phyloP scores from a whole-genome alignment of 2,888 invertebrate species.

The Leptothorax acervorum region DNA sequence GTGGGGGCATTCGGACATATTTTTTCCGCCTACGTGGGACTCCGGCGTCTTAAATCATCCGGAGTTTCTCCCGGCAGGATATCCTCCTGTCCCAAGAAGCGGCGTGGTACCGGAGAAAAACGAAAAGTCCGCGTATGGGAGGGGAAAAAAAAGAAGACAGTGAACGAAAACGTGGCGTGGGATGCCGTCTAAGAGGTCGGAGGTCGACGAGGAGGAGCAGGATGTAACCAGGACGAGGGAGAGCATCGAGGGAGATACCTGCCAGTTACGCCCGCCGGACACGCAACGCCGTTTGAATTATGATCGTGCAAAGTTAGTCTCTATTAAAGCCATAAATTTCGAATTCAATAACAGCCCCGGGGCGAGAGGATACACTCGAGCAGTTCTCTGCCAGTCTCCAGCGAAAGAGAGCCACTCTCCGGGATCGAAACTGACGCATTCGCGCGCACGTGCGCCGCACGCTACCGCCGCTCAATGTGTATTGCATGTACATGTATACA shows the following conservation, averaged over 20 bases:
- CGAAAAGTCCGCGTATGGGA: neutral
- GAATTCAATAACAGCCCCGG: conserved; percentile 82
- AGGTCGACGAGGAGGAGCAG: conserved; percentile 31
- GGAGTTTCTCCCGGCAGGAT: conserved; percentile 56
- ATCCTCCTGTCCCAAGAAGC: conserved; percentile 56
- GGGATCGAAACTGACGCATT: conserved; percentile 35
- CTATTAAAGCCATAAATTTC: conserved; percentile 85
- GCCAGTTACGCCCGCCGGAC: conserved; percentile 76
- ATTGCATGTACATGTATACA: conserved; percentile 8
- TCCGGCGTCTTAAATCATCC: conserved; percentile 68
- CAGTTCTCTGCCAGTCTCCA: conserved; percentile 47
- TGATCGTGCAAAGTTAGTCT: conserved; percentile 80
- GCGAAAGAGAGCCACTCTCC: conserved; percentile 32
- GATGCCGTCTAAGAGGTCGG: conserved; percentile 38
- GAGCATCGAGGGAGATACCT: conserved; percentile 54
- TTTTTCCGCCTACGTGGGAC: conserved; percentile 61
- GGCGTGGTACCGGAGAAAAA: conserved; percentile 32
- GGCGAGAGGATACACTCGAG: conserved; percentile 69
- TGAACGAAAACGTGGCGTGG: conserved; percentile 5
- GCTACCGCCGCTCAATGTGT: neutral
- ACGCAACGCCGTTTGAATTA: conserved; percentile 82
- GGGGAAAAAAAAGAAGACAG: neutral
- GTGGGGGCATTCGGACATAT: conserved; percentile 56
- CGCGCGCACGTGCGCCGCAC: conserved; percentile 23
- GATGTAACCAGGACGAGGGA: conserved; percentile 36